These are phyloP conservation scores for Luperina nickerlii DNA, from an alignment of 2,888 invertebrate genomes.

Conservation along the genomic window DNA sequence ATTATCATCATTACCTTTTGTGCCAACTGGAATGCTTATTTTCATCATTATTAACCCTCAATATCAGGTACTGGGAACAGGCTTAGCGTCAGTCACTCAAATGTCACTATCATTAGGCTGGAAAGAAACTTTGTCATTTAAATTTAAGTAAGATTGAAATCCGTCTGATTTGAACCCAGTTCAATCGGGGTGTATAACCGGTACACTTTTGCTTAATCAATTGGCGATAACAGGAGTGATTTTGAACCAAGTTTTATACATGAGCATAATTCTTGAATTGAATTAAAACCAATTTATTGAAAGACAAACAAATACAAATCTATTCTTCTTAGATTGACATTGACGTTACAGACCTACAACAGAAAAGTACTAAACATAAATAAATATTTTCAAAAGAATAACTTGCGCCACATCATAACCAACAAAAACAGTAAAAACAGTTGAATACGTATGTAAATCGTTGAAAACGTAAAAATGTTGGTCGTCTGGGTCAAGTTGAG, in stretches of 20 bases:
- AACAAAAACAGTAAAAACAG: conserved; percentile 33
- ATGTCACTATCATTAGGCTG: background rate
- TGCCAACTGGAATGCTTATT: background rate
- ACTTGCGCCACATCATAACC: background rate
- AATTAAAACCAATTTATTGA: background rate
- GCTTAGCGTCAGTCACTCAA: background rate
- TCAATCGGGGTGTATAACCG: background rate
- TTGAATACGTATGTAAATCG: conserved; percentile 55
- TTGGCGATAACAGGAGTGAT: background rate
- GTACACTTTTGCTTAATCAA: background rate
- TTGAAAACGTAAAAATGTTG: conserved; percentile 70
- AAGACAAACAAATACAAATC: background rate
- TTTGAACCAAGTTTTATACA: background rate
- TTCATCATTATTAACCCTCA: background rate
- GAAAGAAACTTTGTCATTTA: background rate
- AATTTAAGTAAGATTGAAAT: background rate
- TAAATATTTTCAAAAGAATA: conserved; percentile 9
- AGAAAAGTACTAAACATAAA: background rate
- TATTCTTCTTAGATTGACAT: background rate
- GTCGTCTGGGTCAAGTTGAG: conserved; percentile 69
- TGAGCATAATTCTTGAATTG: background rate
- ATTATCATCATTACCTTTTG: background rate
- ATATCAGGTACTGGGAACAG: background rate
- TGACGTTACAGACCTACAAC: background rate
- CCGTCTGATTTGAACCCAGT: background rate